Evolutionary conservation across 2,797 vertebrate species (phyloP).

Genomic region (Phrynocephalus vlangalii): DNA sequence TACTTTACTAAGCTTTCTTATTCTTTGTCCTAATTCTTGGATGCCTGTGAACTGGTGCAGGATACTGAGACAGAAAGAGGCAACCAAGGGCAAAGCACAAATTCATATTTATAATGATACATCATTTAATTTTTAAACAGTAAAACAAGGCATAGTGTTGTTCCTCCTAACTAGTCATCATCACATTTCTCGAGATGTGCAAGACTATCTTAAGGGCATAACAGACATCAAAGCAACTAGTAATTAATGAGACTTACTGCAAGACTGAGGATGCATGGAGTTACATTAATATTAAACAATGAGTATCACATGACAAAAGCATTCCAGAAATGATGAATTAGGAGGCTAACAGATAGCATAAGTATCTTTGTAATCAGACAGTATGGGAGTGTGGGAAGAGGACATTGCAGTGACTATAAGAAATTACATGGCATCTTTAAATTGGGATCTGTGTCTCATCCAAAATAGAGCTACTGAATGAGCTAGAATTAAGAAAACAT

Average conservation of each 20-base stretch:
- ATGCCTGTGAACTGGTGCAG: not conserved
- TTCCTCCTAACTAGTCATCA: conserved; percentile 63
- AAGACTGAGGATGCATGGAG: conserved; percentile 47
- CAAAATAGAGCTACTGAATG: too few relatives aligned
- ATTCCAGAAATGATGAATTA: conserved; percentile 33
- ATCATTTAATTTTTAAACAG: conserved; percentile 57
- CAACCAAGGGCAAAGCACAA: conserved; percentile 44
- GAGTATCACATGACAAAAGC: conserved; percentile 53
- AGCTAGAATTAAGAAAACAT: too few relatives aligned
- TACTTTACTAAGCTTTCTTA: too few relatives aligned
- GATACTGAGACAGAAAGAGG: conserved; percentile 25
- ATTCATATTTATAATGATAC: conserved; percentile 52
- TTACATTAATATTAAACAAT: conserved; percentile 56
- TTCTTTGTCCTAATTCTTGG: conserved; percentile 16
- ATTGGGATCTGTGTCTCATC: conserved; percentile 22
- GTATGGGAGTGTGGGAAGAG: conserved; percentile 18
- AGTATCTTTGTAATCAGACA: not conserved
- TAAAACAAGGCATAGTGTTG: conserved; percentile 60
- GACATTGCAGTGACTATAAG: not conserved
- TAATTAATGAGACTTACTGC: conserved; percentile 65
- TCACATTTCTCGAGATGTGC: conserved; percentile 45
- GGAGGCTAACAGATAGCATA: not conserved
- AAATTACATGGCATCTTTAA: conserved; percentile 46
- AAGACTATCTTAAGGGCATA: conserved; percentile 60
- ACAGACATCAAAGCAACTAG: conserved; percentile 59